phyloP scores from a whole-genome alignment of 92 coral and sea anemone genomes.

The Epizoanthus rinbou region DNA sequence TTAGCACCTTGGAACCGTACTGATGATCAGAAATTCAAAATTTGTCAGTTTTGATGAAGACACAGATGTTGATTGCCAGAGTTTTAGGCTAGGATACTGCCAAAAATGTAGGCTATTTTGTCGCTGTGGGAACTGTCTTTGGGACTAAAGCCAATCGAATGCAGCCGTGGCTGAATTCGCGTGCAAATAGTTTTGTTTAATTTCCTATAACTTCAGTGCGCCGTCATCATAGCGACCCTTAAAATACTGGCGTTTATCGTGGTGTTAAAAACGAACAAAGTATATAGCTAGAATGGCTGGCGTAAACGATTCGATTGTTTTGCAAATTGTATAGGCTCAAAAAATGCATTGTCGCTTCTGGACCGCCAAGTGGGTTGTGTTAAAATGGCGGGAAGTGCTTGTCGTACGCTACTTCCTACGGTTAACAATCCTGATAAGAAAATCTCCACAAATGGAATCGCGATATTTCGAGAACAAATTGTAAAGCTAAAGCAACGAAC shows the following conservation, averaged over 20 bases:
- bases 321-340: slow-evolving; percentile 4
- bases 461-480: too few relatives aligned
- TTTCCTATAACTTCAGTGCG: slow-evolving; percentile 19
- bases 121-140: neutral
- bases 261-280: slow-evolving; percentile 28
- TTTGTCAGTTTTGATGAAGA: too few relatives aligned
- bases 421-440: too few relatives aligned
- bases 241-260: slow-evolving; percentile 5
- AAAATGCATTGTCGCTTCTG: neutral
- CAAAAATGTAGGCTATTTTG: neutral
- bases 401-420: too few relatives aligned
- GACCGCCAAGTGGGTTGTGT: neutral
- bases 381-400: too few relatives aligned
- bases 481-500: too few relatives aligned
- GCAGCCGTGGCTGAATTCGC: neutral
- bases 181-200: neutral
- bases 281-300: neutral
- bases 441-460: too few relatives aligned
- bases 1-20: too few relatives aligned
- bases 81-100: neutral
- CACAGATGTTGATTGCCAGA: too few relatives aligned
- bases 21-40: too few relatives aligned
- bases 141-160: neutral
- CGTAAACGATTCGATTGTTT: slow-evolving; percentile 20
- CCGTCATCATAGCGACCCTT: neutral